Evolutionary conservation across 2,888 invertebrate genomes (phyloP).

Genomic region (Amblyteles armatorius): DNA sequence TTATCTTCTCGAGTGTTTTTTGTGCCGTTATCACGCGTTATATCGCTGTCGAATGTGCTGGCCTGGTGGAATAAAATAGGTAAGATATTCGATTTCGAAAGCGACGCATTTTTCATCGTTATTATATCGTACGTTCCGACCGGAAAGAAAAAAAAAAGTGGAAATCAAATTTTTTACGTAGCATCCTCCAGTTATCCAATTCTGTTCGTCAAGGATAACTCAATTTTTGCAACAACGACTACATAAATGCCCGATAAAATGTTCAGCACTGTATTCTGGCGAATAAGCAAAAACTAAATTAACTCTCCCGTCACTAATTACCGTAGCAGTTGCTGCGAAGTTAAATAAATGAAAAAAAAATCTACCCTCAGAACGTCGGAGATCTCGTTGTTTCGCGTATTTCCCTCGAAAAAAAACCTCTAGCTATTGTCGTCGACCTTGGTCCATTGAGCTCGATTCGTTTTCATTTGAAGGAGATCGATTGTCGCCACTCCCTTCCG

Average conservation of each 20-base stretch:
- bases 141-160: too few species aligned
- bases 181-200: too few species aligned
- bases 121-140: not conserved
- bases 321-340: too few species aligned
- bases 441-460: not conserved
- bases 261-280: too few species aligned
- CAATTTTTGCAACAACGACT: too few species aligned
- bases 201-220: too few species aligned
- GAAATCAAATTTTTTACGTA: too few species aligned
- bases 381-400: not conserved
- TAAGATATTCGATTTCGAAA: slow-evolving; percentile 41
- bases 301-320: too few species aligned
- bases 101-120: slow-evolving; percentile 15
- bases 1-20: slow-evolving; percentile 69
- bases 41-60: slow-evolving; percentile 66
- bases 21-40: slow-evolving; percentile 64
- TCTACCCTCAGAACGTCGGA: too few species aligned
- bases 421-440: not conserved
- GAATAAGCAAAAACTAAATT: too few species aligned
- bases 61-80: slow-evolving; percentile 58
- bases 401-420: not conserved
- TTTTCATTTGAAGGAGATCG: slow-evolving; percentile 6
- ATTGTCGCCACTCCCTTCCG: not conserved
- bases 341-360: too few species aligned
- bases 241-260: too few species aligned